Conservation (phyloP, 2,888 invertebrate species). For the Lysandra bellargus region DNA sequence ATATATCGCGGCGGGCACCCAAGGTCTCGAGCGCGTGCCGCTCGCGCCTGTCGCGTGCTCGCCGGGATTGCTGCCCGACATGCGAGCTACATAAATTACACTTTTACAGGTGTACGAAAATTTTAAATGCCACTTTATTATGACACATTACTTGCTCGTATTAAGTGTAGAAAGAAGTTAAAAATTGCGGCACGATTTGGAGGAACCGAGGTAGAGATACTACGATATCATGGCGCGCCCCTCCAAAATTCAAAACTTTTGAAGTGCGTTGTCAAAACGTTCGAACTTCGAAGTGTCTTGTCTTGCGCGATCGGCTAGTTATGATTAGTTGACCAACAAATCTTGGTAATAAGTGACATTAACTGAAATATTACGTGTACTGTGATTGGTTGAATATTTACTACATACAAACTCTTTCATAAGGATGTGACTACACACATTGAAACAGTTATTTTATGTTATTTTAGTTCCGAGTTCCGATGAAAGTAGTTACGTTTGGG, state of each 20-base stretch:
- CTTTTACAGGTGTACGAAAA: background rate
- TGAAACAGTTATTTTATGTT: too few species aligned
- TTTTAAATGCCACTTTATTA: background rate
- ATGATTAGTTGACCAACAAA: too few species aligned
- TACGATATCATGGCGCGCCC: too few species aligned
- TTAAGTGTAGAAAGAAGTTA: background rate
- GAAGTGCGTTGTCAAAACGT: too few species aligned
- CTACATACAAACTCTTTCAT: too few species aligned
- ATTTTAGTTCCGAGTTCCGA: slow-evolving; percentile 8
- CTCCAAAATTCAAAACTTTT: too few species aligned
- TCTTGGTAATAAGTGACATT: too few species aligned
- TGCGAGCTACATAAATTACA: background rate
- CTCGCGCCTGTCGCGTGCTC: background rate
- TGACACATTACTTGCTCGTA: background rate
- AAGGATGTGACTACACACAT: too few species aligned
- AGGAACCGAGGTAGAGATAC: background rate
- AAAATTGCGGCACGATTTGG: background rate
- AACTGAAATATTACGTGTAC: too few species aligned
- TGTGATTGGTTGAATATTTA: too few species aligned
- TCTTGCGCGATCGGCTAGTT: too few species aligned
- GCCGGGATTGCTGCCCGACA: background rate
- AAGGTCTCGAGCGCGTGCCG: background rate
- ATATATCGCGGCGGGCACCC: background rate
- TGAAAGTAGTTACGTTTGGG: background rate
- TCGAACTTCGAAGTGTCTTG: too few species aligned